Evolutionary conservation across 2,797 vertebrate species (phyloP), one percentile per base, ranked within the genome.

Genomic region (Pelochelys cantorii): DNA sequence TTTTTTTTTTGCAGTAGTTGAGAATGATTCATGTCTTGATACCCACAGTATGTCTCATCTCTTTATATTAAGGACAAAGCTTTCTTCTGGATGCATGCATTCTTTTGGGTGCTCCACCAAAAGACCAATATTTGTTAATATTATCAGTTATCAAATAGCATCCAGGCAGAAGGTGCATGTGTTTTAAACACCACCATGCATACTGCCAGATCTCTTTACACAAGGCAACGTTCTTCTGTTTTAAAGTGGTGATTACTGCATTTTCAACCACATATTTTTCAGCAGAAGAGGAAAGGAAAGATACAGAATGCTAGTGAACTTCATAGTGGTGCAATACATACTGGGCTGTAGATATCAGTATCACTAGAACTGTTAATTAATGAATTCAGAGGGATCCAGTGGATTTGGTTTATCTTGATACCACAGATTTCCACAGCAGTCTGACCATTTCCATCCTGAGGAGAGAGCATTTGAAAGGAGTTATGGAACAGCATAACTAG

Each of bases 11-110:
- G 15, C 77, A 59, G 11, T 85, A 25, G n/a, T 79, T 54, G 27
- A 7, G 48, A 93, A 79, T 20, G 22, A 29, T 31, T 62, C 5
- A 22, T 18, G 31, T 55, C 79, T 2, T 57, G 48, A 55, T 79
- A 4, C 8, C 81, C 57, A 27, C 2, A 31, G 0, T 22, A 34
- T 77, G 85, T 29, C 83, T 85, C 22, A 81, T 75, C 1, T 29
- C 88, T 78, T 89, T 5, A 78, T 91, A 92, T 85, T 34, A 80
- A 85, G 81, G 54, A 11, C 27, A 74, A 87, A 86, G 7, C 48
- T 81, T 59, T 15, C 9, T 11, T 60, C 29, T 81, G 37, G 25
- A 42, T 60, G 34, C 23, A 60, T 85, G 52, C 22, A 0, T 7
- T 0, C 1, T 9, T 14, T 2, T 48, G 42, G 42, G 42, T 27